Evolutionary conservation across 2,888 invertebrate genomes (phyloP), one percentile per base, ranked within the genome.

Genomic region (Macropis europaea): DNA sequence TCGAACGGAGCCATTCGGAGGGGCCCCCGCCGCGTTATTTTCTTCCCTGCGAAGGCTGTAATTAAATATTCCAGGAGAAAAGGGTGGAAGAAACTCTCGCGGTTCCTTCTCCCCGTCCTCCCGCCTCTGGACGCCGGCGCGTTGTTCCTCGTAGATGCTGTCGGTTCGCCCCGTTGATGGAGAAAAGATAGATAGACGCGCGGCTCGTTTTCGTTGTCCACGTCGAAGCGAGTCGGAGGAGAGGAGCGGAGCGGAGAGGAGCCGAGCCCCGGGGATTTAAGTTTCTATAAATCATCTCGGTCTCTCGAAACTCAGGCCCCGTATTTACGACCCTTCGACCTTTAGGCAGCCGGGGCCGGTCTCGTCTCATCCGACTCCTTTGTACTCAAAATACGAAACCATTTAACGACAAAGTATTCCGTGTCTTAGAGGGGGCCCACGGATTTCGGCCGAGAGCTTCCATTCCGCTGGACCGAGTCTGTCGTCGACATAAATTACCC

Each of bases 241-340:
- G 63, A 45, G 77, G 36, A 79, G 61, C 59, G 54, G 70, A 60
- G 60, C 67, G 63, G 63, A 47, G 75, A 74, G 76, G 76, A 62
- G 69, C n/a, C 63, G 68, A 60, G 82, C 82, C 83, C 79, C 77
- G 75, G 84, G 84, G 82, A 86, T 85, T 86, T 86, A 87, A 84
- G 86, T 88, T 89, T 89, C 89, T 87, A 89, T 90, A 90, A 89
- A 90, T 89, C 90, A 89, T 88, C 81, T 83, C 66, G 79, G 83
- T 86, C 84, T 82, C 84, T 87, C 85, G 84, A 86, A 87, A 87
- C 84, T 82, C 83, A n/a, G 84, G 84, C 77, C 85, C 84, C 79
- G 81, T 82, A 85, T 88, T 87, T 88, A 88, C 87, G 87, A 86
- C 75, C 83, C 80, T 83, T 84, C 84, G 79, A 83, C 80, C 80